Base-by-base conservation (phyloP, 2,888 invertebrate genomes). In the Cremastinae sp. region DNA sequence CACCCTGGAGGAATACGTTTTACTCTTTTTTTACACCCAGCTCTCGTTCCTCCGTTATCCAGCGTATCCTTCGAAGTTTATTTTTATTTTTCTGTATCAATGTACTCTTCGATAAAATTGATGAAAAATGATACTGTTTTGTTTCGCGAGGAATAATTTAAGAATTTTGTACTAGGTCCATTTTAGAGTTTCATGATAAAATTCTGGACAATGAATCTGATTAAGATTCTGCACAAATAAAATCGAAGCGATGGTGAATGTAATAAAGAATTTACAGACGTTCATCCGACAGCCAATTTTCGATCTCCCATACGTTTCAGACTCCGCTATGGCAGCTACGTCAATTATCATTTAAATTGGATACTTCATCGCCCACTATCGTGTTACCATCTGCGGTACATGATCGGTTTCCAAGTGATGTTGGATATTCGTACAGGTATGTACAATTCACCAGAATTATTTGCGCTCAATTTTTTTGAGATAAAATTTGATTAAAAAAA, bases 301-400 rank as follows among this genome's bases (percentile, higher is more conserved):
- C 53, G 18, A 18, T 8, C 18, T 8, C 18, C 12, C 53, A 51
- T 28, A 47, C 51, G 65, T 65, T 49, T 9, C 28, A 53, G 43
- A 51, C 58, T 45, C 47, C 9, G 43, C 66, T 53, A 20, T 41
- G 45, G 45, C 14, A 37, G 55, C 43, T 39, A 55, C 69, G 64
- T 74, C 65, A 75, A 81, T 81, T 81, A 80, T 80, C 76, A 81
- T 80, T 79, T 79, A 80, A 74, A 81, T 80, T 81, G 79, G 79
- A 80, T 79, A 78, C 56, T 65, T 56, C 72, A 49, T 16, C 28
- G 51, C 35, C 18, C 56, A 22, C 62, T 58, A 58, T 76, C 68
- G 18, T 53, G 37, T 58, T 73, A 51, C 64, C 51, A 75, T 64
- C 53, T 20, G 9, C 10, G n/a, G 45, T 28, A 55, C 70, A 69